Evolutionary conservation across 2,797 vertebrate species (phyloP), one percentile per base, ranked within the genome.

Genomic region (Sylvia borin): DNA sequence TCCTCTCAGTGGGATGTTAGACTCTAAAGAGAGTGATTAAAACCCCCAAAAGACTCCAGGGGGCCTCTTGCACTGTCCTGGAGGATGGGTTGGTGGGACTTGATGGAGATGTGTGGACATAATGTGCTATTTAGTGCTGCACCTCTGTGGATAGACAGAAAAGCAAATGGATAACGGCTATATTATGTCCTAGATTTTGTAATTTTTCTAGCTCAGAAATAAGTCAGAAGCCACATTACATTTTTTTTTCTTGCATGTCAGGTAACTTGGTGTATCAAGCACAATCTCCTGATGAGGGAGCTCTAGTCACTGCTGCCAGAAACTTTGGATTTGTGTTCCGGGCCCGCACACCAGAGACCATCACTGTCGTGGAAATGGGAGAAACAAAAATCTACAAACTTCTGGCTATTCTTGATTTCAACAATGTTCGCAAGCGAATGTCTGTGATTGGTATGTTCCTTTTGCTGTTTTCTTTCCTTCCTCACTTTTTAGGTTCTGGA

Each of bases 241-340:
- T 13, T 29, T 84, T 48, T 48, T 48, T 66, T 66, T 42, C 25
- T 51, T 43, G 8, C 18, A 1, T 22, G 22, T 21, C 92, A 99
- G 99, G 99, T 40, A 91, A 98, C 58, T 97, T 99, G 8, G 84
- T 97, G 62, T 99, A 99, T 93, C 99, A 99, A 97, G 99, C 99
- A 48, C 99, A 99, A 96, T 99, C 99, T 65, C 99, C 99, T 20
- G 99, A 99, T 18, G 99, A 99, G 90, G 99, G 99, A 6, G 99
- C 99, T 55, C 97, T 99, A 12, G 99, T 99, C 66, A 99, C 99
- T 0, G 99, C 99, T 21, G 99, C 99, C 16, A 98, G 99, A 71
- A 99, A 99, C 97, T 99, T 99, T 22, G 99, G 99, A 29, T 99
- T 99, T 68, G 99, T 99, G 55, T 99, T 99, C 87, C 97, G 90